A percentile compares a stretch with the other conserved stretches of the same genome.
Evolutionary conservation across 2,113 vertebrate genomes (phyloP).

Genomic region (Nyctereutes procyonoides): DNA sequence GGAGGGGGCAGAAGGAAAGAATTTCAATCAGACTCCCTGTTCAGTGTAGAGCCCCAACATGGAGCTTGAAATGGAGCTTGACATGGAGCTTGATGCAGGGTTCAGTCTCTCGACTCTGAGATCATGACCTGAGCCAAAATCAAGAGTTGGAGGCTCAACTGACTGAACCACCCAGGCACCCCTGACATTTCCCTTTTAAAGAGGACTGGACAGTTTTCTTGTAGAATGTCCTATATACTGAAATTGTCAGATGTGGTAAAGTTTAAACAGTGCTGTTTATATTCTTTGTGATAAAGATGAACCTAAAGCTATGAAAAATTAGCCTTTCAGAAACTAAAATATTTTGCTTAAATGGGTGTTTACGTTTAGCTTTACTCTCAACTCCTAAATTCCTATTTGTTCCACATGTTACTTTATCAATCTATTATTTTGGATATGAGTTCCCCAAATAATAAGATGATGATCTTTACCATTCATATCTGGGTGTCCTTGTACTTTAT

Average conservation of each 20-base stretch:
- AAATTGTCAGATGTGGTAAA: slow-evolving; percentile 27
- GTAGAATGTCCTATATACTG: slow-evolving; percentile 35
- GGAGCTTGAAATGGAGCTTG: neutral
- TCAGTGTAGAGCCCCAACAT: neutral
- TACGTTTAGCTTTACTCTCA: slow-evolving; percentile 28
- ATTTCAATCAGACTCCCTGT: neutral
- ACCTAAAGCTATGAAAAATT: slow-evolving; percentile 15
- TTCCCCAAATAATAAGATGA: slow-evolving; percentile 14
- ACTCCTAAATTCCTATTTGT: neutral
- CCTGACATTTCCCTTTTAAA: neutral
- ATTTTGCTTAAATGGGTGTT: slow-evolving; percentile 35
- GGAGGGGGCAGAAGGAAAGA: neutral
- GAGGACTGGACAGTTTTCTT: slow-evolving; percentile 27
- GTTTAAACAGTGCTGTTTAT: slow-evolving; percentile 40
- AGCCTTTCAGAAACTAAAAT: slow-evolving; percentile 12
- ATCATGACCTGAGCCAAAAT: neutral
- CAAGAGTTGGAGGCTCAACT: neutral
- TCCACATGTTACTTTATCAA: slow-evolving; percentile 31
- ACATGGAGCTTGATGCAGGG: neutral
- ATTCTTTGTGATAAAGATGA: slow-evolving; percentile 55
- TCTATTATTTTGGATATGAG: slow-evolving; percentile 36
- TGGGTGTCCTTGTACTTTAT: slow-evolving; percentile 35
- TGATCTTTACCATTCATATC: slow-evolving; percentile 55
- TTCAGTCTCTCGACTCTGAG: neutral
- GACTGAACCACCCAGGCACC: neutral